Conservation (phyloP, 2,888 invertebrate genomes). For the Drosophila fulvimacula region DNA sequence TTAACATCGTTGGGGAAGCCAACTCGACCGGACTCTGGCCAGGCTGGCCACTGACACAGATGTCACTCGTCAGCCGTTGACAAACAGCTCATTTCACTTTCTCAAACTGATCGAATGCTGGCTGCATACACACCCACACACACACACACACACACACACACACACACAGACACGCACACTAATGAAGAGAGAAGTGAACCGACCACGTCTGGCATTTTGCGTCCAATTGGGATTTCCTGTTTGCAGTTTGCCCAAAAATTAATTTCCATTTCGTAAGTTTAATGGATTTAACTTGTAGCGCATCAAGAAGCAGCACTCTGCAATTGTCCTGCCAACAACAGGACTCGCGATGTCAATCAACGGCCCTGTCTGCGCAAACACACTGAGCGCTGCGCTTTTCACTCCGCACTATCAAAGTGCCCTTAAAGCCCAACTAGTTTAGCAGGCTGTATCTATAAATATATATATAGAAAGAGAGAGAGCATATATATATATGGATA, state of each 20-base stretch:
- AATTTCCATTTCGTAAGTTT: constrained; percentile 74
- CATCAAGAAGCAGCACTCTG: constrained; percentile 38
- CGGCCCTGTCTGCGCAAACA: constrained; percentile 2
- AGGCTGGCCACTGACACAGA: constrained; percentile 44
- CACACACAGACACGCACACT: not conserved
- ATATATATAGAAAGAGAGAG: too few species aligned
- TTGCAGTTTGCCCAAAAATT: constrained; percentile 55
- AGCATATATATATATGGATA: not conserved
- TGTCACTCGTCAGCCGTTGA: constrained; percentile 53
- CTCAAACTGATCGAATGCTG: constrained; percentile 50
- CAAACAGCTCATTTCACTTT: constrained; percentile 73
- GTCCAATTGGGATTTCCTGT: constrained; percentile 15
- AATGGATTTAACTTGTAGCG: constrained; percentile 74
- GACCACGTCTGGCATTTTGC: constrained; percentile 18
- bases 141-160: constrained; percentile 2
- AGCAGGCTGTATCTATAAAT: not conserved
- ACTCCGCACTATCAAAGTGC: not conserved
- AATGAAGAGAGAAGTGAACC: not conserved
- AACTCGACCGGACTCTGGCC: constrained; percentile 8
- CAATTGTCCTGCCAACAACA: constrained; percentile 13
- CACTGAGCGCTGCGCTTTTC: constrained; percentile 1
- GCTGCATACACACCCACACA: constrained; percentile 15
- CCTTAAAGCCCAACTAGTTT: constrained; percentile 5
- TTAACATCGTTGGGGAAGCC: constrained; percentile 60
- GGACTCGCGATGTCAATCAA: constrained; percentile 24